Conservation (phyloP, 1,140 invertebrate species). For the Atta colombica region DNA sequence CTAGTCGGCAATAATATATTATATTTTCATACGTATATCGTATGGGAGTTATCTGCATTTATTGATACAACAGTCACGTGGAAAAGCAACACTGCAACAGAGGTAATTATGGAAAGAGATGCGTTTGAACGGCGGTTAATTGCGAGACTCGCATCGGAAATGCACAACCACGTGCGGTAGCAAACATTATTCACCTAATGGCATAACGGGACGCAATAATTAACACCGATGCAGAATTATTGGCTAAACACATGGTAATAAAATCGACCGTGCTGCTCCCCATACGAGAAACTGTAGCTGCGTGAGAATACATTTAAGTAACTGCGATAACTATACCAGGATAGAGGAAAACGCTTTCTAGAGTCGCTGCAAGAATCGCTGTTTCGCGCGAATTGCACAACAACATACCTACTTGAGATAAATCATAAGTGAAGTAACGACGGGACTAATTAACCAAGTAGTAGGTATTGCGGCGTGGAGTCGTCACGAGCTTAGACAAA, state of each 20-base stretch:
- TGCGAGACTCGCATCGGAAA: slow-evolving; percentile 43
- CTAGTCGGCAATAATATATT: background rate
- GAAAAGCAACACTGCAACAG: slow-evolving; percentile 3
- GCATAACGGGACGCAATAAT: slow-evolving; percentile 56
- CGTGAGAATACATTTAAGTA: slow-evolving; percentile 33
- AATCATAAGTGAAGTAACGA: slow-evolving; percentile 36
- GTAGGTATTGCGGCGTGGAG: background rate
- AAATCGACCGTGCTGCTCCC: slow-evolving; percentile 17
- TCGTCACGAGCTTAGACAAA: background rate
- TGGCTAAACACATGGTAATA: slow-evolving; percentile 55
- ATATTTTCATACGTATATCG: background rate
- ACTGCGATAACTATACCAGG: slow-evolving; percentile 10
- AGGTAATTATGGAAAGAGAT: slow-evolving; percentile 29
- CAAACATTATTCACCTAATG: slow-evolving; percentile 51
- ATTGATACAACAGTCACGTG: slow-evolving; percentile 40
- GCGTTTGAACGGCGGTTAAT: slow-evolving; percentile 48
- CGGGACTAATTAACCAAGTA: slow-evolving; percentile 15
- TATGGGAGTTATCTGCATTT: slow-evolving; percentile 22
- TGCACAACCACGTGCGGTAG: slow-evolving; percentile 52
- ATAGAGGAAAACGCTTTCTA: slow-evolving; percentile 28
- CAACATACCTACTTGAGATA: slow-evolving; percentile 15
- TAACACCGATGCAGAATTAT: slow-evolving; percentile 53
- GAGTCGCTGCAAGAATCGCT: background rate
- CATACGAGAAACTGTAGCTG: slow-evolving; percentile 6
- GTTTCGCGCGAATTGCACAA: slow-evolving; percentile 36